Evolutionary conservation across 2,797 vertebrate genomes (phyloP), one percentile per base, ranked within the genome.

Genomic region (Geotrypetes seraphini): DNA sequence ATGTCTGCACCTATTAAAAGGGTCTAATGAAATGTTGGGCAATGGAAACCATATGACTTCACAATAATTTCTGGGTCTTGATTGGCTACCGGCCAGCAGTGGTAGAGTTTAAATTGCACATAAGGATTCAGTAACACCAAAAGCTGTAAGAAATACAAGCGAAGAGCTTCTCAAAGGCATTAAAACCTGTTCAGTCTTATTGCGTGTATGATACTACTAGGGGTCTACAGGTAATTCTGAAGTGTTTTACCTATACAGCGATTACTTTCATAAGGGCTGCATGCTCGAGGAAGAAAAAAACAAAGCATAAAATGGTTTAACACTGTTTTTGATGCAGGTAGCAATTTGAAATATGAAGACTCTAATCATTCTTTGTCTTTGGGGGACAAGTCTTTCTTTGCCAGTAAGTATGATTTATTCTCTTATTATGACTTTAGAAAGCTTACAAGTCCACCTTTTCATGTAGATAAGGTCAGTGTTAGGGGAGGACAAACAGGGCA

Each of bases 41-140:
- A 39, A 12, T 43, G 18, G 46, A 71, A 69, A 55, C 14, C 28
- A 52, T 35, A 54, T 45, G 23, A 63, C 27, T 54, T 53, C 46
- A 50, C 27, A 28, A n/a, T 29, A 24, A 25, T 22, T 56, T 18
- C 50, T 43, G 29, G 27, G 28, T 42, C 43, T 56, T 31, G 9
- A 18, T 49, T 25, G 34, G 28, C 33, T 31, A 53, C 13, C 38
- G 36, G 1, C 41, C 26, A 46, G 29, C 27, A 39, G 8, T 16
- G 26, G 8, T 12, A 36, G 26, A 38, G 20, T 46, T 75, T 61
- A 66, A 65, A 63, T 6, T 42, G 10, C 16, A 12, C 28, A 42
- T 17, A 14, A 27, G 12, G 12, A n/a, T n/a, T 19, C 18, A 0
- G 0, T 46, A 10, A 19, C 16, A 19, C 22, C 20, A 33, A 20